These are phyloP conservation scores for Gypaetus barbatus DNA, from an alignment of 2,797 vertebrate species.

Conservation along the genomic window DNA sequence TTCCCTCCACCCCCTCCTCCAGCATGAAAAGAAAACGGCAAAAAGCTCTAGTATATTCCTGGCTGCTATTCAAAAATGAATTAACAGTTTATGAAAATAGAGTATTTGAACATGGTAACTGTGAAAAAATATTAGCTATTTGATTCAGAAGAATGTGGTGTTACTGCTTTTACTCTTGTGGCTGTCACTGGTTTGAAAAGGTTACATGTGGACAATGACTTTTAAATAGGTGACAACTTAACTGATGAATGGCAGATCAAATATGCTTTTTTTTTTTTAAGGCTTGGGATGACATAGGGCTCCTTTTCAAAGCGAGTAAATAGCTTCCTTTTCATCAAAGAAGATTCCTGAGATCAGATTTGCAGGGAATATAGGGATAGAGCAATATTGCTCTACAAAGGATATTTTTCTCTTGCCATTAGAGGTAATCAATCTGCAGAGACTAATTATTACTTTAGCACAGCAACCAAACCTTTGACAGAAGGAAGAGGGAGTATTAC, in stretches of 20 bases:
- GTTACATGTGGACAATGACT: background rate
- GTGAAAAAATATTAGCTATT: background rate
- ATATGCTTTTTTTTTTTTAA: background rate
- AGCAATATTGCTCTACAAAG: background rate
- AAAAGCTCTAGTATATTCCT: background rate
- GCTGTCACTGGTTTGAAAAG: background rate
- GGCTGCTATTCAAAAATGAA: background rate
- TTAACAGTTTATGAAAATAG: background rate
- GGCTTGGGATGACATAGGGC: background rate
- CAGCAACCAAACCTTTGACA: background rate
- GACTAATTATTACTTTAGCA: background rate
- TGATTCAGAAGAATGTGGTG: background rate
- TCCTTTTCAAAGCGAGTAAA: background rate
- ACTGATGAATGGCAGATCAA: background rate
- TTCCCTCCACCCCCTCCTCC: background rate
- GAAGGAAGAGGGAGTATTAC: background rate
- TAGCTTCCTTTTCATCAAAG: background rate
- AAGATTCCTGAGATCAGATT: background rate
- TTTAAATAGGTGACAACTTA: background rate
- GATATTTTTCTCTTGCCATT: background rate
- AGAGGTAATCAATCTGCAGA: background rate
- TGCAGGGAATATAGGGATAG: background rate
- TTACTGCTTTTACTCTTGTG: background rate
- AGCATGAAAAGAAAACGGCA: background rate
- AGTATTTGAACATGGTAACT: background rate